phyloP scores from a whole-genome alignment of 2,797 vertebrate species.

The Sebastes taczanowskii region DNA sequence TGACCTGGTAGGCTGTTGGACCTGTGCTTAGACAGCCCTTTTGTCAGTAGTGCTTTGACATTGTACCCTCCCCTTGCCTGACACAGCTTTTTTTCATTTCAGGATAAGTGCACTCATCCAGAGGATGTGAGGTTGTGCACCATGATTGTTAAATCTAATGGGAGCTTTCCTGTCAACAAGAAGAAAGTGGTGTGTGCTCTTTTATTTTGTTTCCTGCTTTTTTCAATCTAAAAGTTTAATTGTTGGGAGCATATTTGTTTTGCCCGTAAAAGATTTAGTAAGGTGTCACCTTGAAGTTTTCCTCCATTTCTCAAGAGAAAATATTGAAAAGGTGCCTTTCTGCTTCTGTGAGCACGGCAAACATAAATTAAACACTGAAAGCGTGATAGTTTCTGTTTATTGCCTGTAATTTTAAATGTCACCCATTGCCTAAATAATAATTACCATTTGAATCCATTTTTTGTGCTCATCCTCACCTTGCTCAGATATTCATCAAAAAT shows the following conservation, averaged over 20 bases:
- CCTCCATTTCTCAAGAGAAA: background rate
- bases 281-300: slow-evolving; percentile 16
- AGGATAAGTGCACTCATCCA: slow-evolving; percentile 97
- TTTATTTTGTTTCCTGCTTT: background rate
- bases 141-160: slow-evolving; percentile 96
- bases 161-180: slow-evolving; percentile 95
- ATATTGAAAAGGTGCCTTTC: slow-evolving; percentile 4
- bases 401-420: slow-evolving; percentile 16
- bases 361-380: background rate
- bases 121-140: slow-evolving; percentile 98
- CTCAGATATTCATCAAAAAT: slow-evolving; percentile 90
- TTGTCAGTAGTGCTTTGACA: slow-evolving; percentile 55
- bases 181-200: slow-evolving; percentile 94
- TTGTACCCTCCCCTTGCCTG: slow-evolving; percentile 46
- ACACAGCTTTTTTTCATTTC: slow-evolving; percentile 72
- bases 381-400: background rate
- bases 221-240: slow-evolving; percentile 9
- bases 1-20: slow-evolving; percentile 16
- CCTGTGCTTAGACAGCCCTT: slow-evolving; percentile 29
- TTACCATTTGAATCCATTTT: background rate
- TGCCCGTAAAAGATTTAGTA: background rate
- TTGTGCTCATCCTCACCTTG: slow-evolving; percentile 7
- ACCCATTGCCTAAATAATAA: background rate
- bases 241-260: slow-evolving; percentile 3
- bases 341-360: background rate